Base-by-base conservation (phyloP, 2,888 invertebrate genomes). In the Tetrapedia diversipes region DNA sequence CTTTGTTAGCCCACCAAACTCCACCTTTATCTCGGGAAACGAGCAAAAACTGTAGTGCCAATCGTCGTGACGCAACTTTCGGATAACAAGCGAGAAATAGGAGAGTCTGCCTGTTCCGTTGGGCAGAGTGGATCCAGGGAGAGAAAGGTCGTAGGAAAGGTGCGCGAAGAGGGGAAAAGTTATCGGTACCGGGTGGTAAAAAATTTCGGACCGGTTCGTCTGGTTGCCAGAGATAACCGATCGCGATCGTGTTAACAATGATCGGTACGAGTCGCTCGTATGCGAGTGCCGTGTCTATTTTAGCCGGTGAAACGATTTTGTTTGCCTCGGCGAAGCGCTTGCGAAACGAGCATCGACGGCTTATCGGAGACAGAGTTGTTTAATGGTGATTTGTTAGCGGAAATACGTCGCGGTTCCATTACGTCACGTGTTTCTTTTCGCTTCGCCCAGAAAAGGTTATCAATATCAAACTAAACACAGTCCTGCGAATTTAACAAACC, bases 191-290 rank as follows among this genome's bases (percentile, higher is more conserved):
- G 19, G 34, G n/a, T n/a, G 8, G 24, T 27, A 59, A 63, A 61
- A 32, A 49, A 14, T 43, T 29, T 47, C 59, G 60, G 80, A 80
- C 80, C 80, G 80, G 80, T 80, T 70, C 27, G 67, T 56, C 49
- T 49, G 54, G 74, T 74, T 51, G 2, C 37, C n/a, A n/a, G 34
- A 34, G 64, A 71, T 71, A 79, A 80, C 57, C 32, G 64, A 79
- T 76, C 75, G 43, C 16, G 56, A 10, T 14, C 32, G 29, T 16
- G 57, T 57, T 63, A 49, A 64, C 74, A 69, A 74, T 69, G 61
- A 61, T 73, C 47, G 54, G 8, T 41, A 16, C 14, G 16, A 64
- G 56, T 34, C 22, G n/a, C 19, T 64, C 11, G 24, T 27, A n/a
- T 43, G 32, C 19, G 43, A 34, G 24, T 37, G 2, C 7, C 34